Percentiles rank a stretch among this genome's conserved stretches.
Evolutionary conservation across 2,888 invertebrate genomes (phyloP).

Genomic region (Drosophila acutilabella): DNA sequence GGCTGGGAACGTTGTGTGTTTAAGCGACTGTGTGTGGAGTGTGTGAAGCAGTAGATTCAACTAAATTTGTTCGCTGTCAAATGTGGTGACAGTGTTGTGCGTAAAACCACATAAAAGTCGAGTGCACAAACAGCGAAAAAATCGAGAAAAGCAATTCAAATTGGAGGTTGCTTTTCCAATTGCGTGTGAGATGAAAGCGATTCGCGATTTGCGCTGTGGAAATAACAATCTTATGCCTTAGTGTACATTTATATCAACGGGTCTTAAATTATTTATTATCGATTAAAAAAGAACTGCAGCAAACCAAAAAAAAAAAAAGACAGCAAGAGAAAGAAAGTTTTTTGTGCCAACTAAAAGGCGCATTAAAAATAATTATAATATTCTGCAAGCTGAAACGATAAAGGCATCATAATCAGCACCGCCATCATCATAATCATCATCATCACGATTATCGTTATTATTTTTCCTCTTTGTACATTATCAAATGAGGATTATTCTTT

Average conservation of each 20-base stretch:
- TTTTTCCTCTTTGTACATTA: conserved; percentile 24
- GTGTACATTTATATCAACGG: neutral
- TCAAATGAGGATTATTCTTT: conserved; percentile 29
- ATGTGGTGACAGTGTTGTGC: conserved; percentile 21
- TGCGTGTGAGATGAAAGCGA: conserved; percentile 9
- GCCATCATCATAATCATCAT: conserved; percentile 6
- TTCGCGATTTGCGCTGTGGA: neutral
- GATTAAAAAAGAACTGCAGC: neutral
- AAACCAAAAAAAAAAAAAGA: neutral
- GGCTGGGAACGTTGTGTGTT: neutral
- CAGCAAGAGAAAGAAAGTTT: conserved; percentile 15
- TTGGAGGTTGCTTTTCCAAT: conserved; percentile 20
- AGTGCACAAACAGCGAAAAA: conserved; percentile 28
- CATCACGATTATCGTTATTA: neutral
- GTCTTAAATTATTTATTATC: conserved; percentile 6
- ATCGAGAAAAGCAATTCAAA: conserved; percentile 24
- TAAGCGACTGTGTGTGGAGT: neutral
- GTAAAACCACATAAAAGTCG: conserved; percentile 34
- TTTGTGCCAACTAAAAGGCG: conserved; percentile 45
- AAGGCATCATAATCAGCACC: conserved; percentile 16
- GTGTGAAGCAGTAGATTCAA: conserved; percentile 23
- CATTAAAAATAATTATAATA: conserved; percentile 53
- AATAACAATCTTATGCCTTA: conserved; percentile 8
- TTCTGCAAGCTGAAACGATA: neutral
- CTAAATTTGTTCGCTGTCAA: conserved; percentile 35